Evolutionary conservation across 2,797 vertebrate species (phyloP).

Genomic region (Bradypodion ventrale): DNA sequence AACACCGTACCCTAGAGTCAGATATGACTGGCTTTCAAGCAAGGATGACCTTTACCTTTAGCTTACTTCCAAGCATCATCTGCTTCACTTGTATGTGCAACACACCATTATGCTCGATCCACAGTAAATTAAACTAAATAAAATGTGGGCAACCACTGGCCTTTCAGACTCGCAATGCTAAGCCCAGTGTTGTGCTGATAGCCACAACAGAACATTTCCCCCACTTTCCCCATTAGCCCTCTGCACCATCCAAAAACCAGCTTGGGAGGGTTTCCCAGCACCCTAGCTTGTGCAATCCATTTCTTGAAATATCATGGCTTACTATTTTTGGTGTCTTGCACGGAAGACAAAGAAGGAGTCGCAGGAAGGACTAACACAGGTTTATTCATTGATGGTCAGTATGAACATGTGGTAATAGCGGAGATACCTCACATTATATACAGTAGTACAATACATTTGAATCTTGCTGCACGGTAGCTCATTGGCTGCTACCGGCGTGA

Average conservation of each 20-base stretch:
- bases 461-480: too few relatives aligned
- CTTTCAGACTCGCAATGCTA: neutral
- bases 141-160: neutral
- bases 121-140: neutral
- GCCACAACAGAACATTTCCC: neutral
- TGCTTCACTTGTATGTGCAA: neutral
- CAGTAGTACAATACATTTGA: too few relatives aligned
- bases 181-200: neutral
- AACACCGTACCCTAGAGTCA: too few relatives aligned
- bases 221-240: neutral
- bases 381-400: too few relatives aligned
- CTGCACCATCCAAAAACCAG: neutral
- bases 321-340: too few relatives aligned
- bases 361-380: too few relatives aligned
- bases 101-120: neutral
- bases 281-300: neutral
- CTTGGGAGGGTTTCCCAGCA: neutral
- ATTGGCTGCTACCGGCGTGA: too few relatives aligned
- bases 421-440: too few relatives aligned
- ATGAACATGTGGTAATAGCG: too few relatives aligned
- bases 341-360: too few relatives aligned
- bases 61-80: neutral
- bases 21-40: too few relatives aligned
- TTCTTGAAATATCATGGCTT: neutral
- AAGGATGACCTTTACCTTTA: too few relatives aligned